Evolutionary conservation across 1,140 invertebrate genomes (phyloP).

Genomic region (Gerris buenoi): DNA sequence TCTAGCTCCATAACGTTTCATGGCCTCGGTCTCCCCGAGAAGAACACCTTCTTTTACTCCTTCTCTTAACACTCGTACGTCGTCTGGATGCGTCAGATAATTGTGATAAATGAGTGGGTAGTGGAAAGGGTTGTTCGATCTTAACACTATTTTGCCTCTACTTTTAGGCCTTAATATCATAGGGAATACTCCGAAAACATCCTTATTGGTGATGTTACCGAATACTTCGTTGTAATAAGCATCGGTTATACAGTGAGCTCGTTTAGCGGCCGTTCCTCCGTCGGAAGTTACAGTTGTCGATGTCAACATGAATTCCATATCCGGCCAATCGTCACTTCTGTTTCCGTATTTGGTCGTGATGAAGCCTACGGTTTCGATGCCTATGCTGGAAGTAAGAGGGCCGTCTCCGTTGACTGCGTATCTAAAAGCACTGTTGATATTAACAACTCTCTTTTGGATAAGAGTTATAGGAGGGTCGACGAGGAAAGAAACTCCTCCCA

Average conservation of each 20-base stretch:
- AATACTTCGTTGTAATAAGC: slow-evolving; percentile 64
- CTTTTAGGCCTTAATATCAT: slow-evolving; percentile 78
- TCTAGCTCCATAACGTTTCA: slow-evolving; percentile 48
- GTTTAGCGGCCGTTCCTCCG: slow-evolving; percentile 48
- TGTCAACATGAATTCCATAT: slow-evolving; percentile 78
- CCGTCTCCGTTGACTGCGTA: slow-evolving; percentile 65
- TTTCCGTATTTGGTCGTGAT: slow-evolving; percentile 77
- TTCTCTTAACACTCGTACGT: slow-evolving; percentile 60
- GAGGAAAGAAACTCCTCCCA: slow-evolving; percentile 58
- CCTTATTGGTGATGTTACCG: slow-evolving; percentile 46
- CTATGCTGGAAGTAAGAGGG: slow-evolving; percentile 64
- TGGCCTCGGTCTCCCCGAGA: slow-evolving; percentile 39
- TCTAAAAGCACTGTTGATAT: slow-evolving; percentile 54
- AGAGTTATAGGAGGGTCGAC: slow-evolving; percentile 65
- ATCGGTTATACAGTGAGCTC: slow-evolving; percentile 59
- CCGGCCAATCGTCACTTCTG: slow-evolving; percentile 67
- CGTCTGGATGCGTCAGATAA: slow-evolving; percentile 67
- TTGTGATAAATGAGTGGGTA: slow-evolving; percentile 80
- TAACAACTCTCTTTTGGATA: slow-evolving; percentile 56
- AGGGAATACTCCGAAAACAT: slow-evolving; percentile 64
- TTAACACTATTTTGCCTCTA: slow-evolving; percentile 57
- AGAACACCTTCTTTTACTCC: slow-evolving; percentile 72
- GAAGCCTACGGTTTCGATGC: slow-evolving; percentile 68
- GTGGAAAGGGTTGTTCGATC: slow-evolving; percentile 60
- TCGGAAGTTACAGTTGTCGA: slow-evolving; percentile 64